Percentiles rank a stretch among this genome's conserved stretches.
phyloP scores from a whole-genome alignment of 2,888 invertebrate genomes.

The Mesochorus sp. region DNA sequence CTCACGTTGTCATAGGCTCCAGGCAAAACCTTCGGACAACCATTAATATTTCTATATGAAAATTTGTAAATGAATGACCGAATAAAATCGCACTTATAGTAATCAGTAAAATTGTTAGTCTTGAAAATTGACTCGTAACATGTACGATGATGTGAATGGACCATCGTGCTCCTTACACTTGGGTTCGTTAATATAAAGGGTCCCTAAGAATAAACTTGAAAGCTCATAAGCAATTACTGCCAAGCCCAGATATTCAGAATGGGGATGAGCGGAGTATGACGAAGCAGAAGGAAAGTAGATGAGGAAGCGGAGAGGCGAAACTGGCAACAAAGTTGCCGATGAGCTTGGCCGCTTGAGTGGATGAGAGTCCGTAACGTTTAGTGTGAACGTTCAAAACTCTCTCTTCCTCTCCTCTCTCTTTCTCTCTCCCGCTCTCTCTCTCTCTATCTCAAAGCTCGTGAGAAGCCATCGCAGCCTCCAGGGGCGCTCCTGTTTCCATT shows the following conservation, averaged over 20 bases:
- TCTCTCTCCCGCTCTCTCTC: no score
- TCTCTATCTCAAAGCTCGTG: conserved; percentile 43
- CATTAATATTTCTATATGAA: no score
- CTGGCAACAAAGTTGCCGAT: conserved; percentile 50
- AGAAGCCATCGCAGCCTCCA: conserved; percentile 45
- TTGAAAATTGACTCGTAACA: no score
- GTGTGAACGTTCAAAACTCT: conserved; percentile 46
- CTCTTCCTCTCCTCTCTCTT: no score
- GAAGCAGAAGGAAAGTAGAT: background rate
- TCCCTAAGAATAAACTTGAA: conserved; percentile 50
- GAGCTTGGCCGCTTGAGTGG: conserved; percentile 40
- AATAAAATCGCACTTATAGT: no score
- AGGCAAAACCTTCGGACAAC: no score
- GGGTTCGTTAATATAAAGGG: conserved; percentile 31
- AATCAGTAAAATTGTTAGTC: no score
- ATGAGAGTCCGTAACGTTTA: conserved; percentile 38
- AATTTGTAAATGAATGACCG: no score
- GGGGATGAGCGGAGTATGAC: background rate
- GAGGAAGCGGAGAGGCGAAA: conserved; percentile 5
- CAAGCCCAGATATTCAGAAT: conserved; percentile 8
- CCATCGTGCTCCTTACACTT: conserved; percentile 11
- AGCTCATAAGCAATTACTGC: conserved; percentile 53
- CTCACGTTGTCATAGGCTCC: no score
- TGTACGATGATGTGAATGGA: no score
- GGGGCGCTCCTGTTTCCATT: background rate